A percentile compares a stretch with the other conserved stretches of the same genome.
phyloP scores from a whole-genome alignment of 2,113 vertebrate species.

The Amblyopsis rosae region DNA sequence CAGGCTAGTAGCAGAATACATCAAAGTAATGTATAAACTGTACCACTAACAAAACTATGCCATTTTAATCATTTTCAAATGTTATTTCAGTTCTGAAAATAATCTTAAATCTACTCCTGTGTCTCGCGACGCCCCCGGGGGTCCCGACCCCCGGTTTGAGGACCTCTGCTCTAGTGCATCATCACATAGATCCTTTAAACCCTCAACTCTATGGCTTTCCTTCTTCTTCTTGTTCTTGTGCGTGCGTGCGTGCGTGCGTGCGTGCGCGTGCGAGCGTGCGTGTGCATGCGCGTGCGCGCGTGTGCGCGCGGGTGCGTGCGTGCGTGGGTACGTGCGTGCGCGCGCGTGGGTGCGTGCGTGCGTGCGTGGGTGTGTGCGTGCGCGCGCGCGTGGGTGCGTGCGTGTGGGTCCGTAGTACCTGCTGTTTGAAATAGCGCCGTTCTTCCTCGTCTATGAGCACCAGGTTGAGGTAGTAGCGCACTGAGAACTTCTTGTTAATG shows the following conservation, averaged over 20 bases:
- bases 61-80: too few species aligned
- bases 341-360: not conserved
- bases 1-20: too few species aligned
- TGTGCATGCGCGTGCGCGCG: too few species aligned
- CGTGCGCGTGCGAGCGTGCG: not conserved
- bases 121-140: too few species aligned
- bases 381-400: too few species aligned
- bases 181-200: not conserved
- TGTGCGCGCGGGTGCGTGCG: not conserved
- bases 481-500: constrained; percentile 95
- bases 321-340: not conserved
- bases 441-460: constrained; percentile 97
- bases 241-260: not conserved
- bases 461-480: constrained; percentile 97
- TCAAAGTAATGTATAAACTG: too few species aligned
- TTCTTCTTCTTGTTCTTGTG: not conserved
- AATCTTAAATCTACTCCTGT: too few species aligned
- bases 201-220: too few species aligned
- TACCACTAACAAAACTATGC: too few species aligned
- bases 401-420: too few species aligned
- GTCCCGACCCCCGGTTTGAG: too few species aligned
- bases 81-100: too few species aligned
- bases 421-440: constrained; percentile 96
- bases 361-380: not conserved
- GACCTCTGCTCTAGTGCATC: not conserved